Conservation (phyloP, 2,797 vertebrate genomes). For the Molothrus aeneus region DNA sequence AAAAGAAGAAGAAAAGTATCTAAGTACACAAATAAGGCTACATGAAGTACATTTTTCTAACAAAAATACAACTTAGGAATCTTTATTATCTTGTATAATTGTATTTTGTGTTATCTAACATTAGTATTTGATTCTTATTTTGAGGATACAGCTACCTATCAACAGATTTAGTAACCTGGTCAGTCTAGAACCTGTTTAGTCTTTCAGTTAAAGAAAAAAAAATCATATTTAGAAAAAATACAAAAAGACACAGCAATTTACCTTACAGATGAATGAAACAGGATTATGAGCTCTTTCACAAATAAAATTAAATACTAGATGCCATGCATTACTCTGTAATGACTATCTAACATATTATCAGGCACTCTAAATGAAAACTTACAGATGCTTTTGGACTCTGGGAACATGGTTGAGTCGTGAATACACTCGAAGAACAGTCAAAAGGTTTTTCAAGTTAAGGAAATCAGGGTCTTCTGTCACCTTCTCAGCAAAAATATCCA, state of each 20-base stretch:
- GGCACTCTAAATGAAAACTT: constrained; percentile 59
- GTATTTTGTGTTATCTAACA: background rate
- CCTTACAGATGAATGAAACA: background rate
- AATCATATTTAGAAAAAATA: background rate
- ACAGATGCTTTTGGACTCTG: constrained; percentile 75
- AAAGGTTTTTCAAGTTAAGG: constrained; percentile 77
- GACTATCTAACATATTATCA: background rate
- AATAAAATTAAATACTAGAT: background rate
- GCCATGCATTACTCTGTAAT: background rate
- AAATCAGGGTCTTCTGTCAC: constrained; percentile 73
- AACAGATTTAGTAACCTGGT: background rate
- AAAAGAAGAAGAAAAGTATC: constrained; percentile 30
- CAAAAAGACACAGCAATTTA: background rate
- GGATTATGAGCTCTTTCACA: background rate
- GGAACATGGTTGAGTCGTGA: constrained; percentile 83
- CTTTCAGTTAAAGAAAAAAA: background rate
- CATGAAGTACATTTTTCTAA: background rate
- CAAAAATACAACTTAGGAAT: background rate
- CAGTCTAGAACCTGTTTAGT: background rate
- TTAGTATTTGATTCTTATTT: background rate
- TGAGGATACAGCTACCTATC: background rate
- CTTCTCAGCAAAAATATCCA: constrained; percentile 81
- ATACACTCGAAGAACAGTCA: constrained; percentile 79
- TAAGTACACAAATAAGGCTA: constrained; percentile 6
- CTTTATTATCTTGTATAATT: background rate